These are phyloP conservation scores for Trematomus loennbergii DNA, from an alignment of 2,113 vertebrate species.

Conservation along the genomic window DNA sequence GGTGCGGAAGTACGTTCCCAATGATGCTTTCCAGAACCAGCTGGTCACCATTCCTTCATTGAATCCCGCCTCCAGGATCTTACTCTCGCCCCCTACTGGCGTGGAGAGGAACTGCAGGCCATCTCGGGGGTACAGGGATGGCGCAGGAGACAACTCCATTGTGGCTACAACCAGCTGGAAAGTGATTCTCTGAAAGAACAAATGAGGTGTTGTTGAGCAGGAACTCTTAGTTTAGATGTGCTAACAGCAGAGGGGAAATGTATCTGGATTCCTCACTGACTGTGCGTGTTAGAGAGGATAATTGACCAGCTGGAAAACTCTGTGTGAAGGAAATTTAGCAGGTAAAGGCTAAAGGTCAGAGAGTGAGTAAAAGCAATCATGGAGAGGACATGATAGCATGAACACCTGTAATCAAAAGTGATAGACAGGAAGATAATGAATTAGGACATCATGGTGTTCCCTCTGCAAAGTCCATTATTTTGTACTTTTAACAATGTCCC, in stretches of 20 bases:
- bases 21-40: slow-evolving; percentile 73
- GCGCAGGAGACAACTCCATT: slow-evolving; percentile 87
- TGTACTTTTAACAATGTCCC: not conserved
- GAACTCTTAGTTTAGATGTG: too few relatives aligned
- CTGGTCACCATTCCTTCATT: slow-evolving; percentile 83
- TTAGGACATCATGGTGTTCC: too few relatives aligned
- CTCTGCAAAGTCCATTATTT: not conserved
- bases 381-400: not conserved
- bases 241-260: not conserved
- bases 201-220: not conserved
- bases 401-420: not conserved
- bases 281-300: not conserved
- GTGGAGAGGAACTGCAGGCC: slow-evolving; percentile 89
- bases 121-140: slow-evolving; percentile 89
- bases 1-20: slow-evolving; percentile 84
- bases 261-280: not conserved
- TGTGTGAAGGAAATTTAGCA: not conserved
- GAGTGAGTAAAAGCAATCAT: not conserved
- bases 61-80: slow-evolving; percentile 86
- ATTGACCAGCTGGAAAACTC: not conserved
- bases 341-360: not conserved
- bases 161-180: slow-evolving; percentile 92
- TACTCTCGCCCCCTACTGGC: slow-evolving; percentile 69
- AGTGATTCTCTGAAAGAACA: slow-evolving; percentile 88
- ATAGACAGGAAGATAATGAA: not conserved